Evolutionary conservation across 2,888 invertebrate genomes (phyloP).

Genomic region (Tenthredo notha): DNA sequence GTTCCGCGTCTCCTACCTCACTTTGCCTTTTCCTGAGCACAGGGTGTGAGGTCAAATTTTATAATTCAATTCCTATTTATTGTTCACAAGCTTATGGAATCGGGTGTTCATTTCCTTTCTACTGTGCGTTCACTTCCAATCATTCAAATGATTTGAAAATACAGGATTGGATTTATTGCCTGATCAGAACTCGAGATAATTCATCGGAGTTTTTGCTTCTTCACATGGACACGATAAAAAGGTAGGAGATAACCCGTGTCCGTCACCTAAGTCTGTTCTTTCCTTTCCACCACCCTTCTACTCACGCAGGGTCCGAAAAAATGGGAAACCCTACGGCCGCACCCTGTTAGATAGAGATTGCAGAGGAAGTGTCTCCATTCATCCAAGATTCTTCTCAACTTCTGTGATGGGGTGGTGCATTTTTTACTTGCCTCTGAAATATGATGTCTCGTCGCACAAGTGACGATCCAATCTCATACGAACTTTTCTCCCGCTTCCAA

Average conservation of each 20-base stretch:
- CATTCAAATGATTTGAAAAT: not conserved
- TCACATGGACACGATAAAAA: not conserved
- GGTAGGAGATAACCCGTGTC: slow-evolving; percentile 26
- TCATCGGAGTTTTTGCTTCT: not conserved
- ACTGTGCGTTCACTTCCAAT: not conserved
- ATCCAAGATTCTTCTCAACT: slow-evolving; percentile 32
- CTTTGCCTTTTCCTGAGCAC: not conserved
- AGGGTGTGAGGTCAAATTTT: slow-evolving; percentile 22
- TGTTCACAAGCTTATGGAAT: slow-evolving; percentile 2
- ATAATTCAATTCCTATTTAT: slow-evolving; percentile 30
- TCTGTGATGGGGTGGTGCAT: slow-evolving; percentile 44
- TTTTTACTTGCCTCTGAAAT: slow-evolving; percentile 49
- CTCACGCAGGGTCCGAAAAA: slow-evolving; percentile 38
- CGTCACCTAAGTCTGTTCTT: slow-evolving; percentile 29
- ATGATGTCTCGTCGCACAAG: slow-evolving; percentile 45
- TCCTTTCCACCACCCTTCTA: not conserved
- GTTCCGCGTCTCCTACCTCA: slow-evolving; percentile 9
- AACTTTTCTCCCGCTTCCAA: slow-evolving; percentile 35
- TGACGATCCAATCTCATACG: slow-evolving; percentile 48
- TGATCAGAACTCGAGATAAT: slow-evolving; percentile 10
- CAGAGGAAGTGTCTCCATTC: slow-evolving; percentile 51
- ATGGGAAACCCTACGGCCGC: slow-evolving; percentile 23
- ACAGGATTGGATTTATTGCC: not conserved
- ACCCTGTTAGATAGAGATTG: slow-evolving; percentile 48
- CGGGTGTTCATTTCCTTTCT: not conserved